These are phyloP conservation scores for Irena cyanogastra DNA, from an alignment of 2,113 vertebrate genomes.

Conservation along the genomic window DNA sequence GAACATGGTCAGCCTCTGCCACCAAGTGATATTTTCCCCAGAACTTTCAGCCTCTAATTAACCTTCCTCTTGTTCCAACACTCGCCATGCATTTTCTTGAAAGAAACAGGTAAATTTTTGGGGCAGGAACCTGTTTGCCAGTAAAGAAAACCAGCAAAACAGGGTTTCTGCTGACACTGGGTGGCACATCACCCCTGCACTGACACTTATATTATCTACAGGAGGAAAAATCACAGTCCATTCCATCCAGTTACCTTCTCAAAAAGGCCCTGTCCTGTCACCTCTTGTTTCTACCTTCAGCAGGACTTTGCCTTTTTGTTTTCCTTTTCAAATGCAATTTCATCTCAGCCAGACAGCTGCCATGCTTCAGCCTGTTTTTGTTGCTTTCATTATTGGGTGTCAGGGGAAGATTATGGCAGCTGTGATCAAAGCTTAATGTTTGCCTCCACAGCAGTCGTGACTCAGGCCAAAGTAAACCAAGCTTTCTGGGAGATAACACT, in stretches of 20 bases:
- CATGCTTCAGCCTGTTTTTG: background rate
- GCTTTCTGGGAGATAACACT: background rate
- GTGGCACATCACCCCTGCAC: background rate
- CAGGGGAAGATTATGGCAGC: background rate
- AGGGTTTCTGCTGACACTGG: background rate
- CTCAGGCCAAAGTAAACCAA: conserved; percentile 18
- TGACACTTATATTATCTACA: background rate
- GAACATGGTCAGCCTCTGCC: background rate
- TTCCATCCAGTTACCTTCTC: background rate
- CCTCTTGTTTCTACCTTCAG: background rate
- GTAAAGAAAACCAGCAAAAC: background rate
- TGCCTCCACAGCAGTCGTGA: background rate
- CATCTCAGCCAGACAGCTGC: background rate
- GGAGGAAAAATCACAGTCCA: background rate
- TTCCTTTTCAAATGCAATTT: background rate
- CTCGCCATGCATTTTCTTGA: background rate
- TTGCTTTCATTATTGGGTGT: background rate
- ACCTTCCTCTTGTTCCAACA: background rate
- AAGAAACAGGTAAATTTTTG: background rate
- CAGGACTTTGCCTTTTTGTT: background rate
- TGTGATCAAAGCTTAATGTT: conserved; percentile 10
- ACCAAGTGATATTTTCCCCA: background rate
- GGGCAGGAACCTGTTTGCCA: background rate
- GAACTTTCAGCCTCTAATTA: background rate
- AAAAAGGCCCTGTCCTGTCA: background rate